Evolutionary conservation across 2,797 vertebrate species (phyloP).

Genomic region (Austrolebias charrua): DNA sequence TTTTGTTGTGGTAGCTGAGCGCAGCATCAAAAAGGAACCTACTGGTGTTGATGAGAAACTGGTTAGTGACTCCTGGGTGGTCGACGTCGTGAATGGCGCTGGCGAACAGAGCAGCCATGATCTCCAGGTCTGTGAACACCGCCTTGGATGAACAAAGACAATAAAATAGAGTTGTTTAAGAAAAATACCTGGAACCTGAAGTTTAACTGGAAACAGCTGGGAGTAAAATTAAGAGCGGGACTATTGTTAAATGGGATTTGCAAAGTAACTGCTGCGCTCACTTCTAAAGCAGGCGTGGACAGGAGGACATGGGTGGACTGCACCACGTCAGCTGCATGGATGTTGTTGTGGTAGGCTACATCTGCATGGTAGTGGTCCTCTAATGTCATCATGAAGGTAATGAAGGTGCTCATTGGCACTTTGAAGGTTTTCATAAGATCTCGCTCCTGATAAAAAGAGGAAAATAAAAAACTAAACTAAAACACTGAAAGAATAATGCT

Average conservation of each 20-base stretch:
- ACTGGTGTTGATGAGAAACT: conserved; percentile 97
- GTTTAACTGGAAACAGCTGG: background rate
- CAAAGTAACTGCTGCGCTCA: conserved; percentile 44
- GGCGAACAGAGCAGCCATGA: conserved; percentile 91
- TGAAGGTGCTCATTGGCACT: conserved; percentile 86
- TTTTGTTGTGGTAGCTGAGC: background rate
- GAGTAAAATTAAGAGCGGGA: too few species aligned
- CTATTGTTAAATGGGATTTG: too few species aligned
- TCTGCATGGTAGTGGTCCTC: conserved; percentile 91
- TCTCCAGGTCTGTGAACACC: conserved; percentile 93
- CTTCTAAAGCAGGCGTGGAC: conserved; percentile 90
- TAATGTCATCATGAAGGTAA: conserved; percentile 91
- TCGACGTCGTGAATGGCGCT: conserved; percentile 94
- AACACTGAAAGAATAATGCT: background rate
- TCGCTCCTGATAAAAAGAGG: conserved; percentile 79
- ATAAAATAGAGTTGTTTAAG: background rate
- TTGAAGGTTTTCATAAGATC: conserved; percentile 91
- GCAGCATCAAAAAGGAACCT: conserved; percentile 46
- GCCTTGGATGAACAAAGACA: conserved; percentile 70
- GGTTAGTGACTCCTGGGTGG: conserved; percentile 93
- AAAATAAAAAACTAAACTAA: conserved; percentile 1
- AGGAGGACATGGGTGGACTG: conserved; percentile 94
- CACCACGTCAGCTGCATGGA: conserved; percentile 91
- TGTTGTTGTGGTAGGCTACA: conserved; percentile 93
- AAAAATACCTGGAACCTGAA: background rate